phyloP scores from a whole-genome alignment of 2,797 vertebrate genomes.

The Sciurus vulgaris region DNA sequence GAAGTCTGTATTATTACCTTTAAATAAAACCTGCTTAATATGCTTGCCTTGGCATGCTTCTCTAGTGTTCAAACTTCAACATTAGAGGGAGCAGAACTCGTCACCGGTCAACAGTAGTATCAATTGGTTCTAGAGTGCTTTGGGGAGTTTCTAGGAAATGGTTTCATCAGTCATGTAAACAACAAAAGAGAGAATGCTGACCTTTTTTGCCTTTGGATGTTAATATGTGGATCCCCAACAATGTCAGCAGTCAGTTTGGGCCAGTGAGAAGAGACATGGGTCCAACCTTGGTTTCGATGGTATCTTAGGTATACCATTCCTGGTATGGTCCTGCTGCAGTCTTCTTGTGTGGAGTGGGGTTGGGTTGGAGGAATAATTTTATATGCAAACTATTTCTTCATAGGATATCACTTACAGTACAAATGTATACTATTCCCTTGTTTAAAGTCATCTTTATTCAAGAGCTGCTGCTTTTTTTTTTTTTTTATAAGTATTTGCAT shows the following conservation, averaged over 20 bases:
- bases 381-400: neutral
- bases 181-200: neutral
- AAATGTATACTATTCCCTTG: neutral
- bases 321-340: neutral
- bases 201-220: neutral
- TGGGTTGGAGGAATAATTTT: neutral
- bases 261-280: neutral
- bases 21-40: too few relatives aligned
- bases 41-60: too few relatives aligned
- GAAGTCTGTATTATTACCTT: too few relatives aligned
- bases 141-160: neutral
- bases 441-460: neutral
- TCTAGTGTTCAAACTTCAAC: too few relatives aligned
- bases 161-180: neutral
- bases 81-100: too few relatives aligned
- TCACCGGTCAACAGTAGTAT: too few relatives aligned
- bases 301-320: too few relatives aligned
- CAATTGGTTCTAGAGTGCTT: neutral
- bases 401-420: neutral
- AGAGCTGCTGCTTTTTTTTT: neutral
- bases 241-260: neutral
- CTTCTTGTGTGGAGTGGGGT: neutral
- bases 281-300: neutral
- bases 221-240: neutral
- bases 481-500: neutral